Base-by-base conservation (phyloP, 2,888 invertebrate species). In the Cryptocheilus praepositus region DNA sequence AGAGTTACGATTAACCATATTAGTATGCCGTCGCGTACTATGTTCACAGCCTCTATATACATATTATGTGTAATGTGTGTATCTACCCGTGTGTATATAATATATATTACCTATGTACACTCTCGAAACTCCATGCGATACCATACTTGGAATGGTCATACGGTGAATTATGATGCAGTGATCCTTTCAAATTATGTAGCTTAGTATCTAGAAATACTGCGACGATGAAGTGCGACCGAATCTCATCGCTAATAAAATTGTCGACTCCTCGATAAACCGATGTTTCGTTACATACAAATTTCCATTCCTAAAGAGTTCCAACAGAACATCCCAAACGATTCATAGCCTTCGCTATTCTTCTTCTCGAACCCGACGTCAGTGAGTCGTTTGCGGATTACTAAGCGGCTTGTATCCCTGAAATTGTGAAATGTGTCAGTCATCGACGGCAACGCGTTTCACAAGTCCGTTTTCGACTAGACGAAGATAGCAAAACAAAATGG, bases 391-490 rank as follows among this genome's bases (percentile, higher is more conserved):
- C 16, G 86, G 76, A 74, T 84, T 81, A 61, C 71, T 80, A 44
- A 87, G 77, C 65, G 83, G 85, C 64, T 85, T 84, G 66, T 88
- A 88, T 60, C 86, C 87, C 87, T 88, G 76, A 56, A 83, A 59
- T 69, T 11, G 45, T 4, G 43, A 56, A 44, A 44, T 28, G 25
- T 21, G 8, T 69, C 52, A 67, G 5, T 57, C 18, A 7, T 4
- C 4, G 22, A 21, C 11, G 16, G 0, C 7, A 21, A 28, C 45
- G 8, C n/a, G 19, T 25, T 28, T 45, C 19, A 16, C 18, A 28
- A 19, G 21, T n/a, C 36, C 21, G 54, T 15, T 2, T 15, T 18
- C 46, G n/a, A 18, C 19, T 46, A 46, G 36, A 8, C 18, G 16
- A 2, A 4, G 19, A 45, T 0, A 44, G n/a, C 18, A 49, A 59